These are phyloP conservation scores for Paracanthobrama guichenoti DNA, from an alignment of 2,113 vertebrate genomes.

Conservation along the genomic window DNA sequence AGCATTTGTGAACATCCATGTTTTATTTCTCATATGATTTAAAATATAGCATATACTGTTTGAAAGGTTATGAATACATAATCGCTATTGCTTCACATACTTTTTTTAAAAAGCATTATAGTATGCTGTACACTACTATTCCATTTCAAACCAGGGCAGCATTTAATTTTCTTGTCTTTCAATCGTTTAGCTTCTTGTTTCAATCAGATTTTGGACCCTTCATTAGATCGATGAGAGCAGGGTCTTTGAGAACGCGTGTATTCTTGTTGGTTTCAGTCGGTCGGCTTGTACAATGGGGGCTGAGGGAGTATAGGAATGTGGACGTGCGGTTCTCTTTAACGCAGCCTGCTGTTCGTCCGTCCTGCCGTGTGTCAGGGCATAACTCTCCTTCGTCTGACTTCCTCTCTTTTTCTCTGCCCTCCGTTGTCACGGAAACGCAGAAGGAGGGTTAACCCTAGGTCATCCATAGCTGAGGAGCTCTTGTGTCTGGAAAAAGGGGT, in stretches of 20 bases:
- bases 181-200: conserved; percentile 4
- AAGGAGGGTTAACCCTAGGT: conserved; percentile 72
- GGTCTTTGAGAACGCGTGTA: not conserved
- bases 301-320: conserved; percentile 33
- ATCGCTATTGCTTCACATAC: not conserved
- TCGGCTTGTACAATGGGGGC: not conserved
- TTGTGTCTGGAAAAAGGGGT: conserved; percentile 56
- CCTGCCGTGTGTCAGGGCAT: conserved; percentile 58
- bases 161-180: not conserved
- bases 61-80: not conserved
- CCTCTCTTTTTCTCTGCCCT: conserved; percentile 68
- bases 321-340: conserved; percentile 25
- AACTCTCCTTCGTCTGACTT: conserved; percentile 67
- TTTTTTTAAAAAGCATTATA: too few species aligned
- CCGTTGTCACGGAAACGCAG: conserved; percentile 68
- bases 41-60: not conserved
- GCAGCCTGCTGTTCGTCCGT: conserved; percentile 50
- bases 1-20: not conserved
- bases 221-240: not conserved
- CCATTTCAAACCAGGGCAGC: not conserved
- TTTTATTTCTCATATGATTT: not conserved
- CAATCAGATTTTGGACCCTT: conserved; percentile 7
- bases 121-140: not conserved
- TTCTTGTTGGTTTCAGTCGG: not conserved
- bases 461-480: conserved; percentile 60